Percentiles rank a stretch among this genome's conserved stretches.
phyloP scores from a whole-genome alignment of 2,888 invertebrate genomes.

The Zygothrica quintamaculata region DNA sequence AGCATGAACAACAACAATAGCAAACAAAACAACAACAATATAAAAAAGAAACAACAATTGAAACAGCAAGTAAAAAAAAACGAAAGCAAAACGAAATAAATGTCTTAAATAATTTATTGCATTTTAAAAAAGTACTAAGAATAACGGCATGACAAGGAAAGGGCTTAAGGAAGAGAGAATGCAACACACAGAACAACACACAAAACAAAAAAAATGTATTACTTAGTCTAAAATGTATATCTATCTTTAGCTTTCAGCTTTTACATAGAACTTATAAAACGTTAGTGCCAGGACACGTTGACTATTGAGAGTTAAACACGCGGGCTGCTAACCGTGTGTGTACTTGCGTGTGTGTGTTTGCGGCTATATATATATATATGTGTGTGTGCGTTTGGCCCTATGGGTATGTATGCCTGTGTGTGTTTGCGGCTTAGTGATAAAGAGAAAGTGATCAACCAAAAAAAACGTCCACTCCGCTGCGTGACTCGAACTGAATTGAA shows the following conservation, averaged over 20 bases:
- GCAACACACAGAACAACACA: constrained; percentile 18
- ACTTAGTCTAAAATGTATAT: constrained; percentile 6
- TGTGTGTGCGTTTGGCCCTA: constrained; percentile 4
- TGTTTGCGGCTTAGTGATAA: too few species aligned
- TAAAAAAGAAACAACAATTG: background rate
- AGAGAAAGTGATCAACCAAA: constrained; percentile 8
- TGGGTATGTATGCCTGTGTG: too few species aligned
- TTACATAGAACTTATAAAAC: constrained; percentile 12
- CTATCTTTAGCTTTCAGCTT: constrained; percentile 5
- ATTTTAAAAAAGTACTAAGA: constrained; percentile 41
- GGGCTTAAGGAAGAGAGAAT: background rate
- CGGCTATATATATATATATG: too few species aligned
- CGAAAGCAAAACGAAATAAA: constrained; percentile 68
- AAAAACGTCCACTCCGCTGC: constrained; percentile 71
- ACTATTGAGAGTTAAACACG: constrained; percentile 11
- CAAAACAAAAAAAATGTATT: constrained; percentile 9
- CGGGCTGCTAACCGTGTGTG: constrained; percentile 7
- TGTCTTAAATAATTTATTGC: constrained; percentile 72
- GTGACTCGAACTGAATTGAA: constrained; percentile 82
- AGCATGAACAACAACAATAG: constrained; percentile 39
- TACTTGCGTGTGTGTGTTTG: background rate
- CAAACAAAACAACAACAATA: too few species aligned
- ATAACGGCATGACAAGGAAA: background rate
- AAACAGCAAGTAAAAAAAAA: constrained; percentile 28
- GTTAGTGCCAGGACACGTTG: constrained; percentile 36